Evolutionary conservation across 2,113 vertebrate genomes (phyloP).

Genomic region (Apistogramma diplotaenia): DNA sequence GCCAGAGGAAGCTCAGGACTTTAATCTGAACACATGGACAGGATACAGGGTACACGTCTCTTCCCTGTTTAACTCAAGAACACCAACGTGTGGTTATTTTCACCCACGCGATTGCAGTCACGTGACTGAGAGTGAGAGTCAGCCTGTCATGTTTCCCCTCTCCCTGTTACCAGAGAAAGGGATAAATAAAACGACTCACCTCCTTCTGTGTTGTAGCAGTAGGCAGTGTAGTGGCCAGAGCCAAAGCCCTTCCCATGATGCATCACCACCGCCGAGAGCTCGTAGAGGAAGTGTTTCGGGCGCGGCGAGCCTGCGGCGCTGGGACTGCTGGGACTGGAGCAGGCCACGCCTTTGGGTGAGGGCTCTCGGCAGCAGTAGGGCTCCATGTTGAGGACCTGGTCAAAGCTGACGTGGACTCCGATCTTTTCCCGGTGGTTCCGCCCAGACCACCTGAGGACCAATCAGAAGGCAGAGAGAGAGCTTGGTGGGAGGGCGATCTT

Average conservation of each 20-base stretch:
- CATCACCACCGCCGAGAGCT: constrained; percentile 99
- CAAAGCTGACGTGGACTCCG: constrained; percentile 95
- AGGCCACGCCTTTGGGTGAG: constrained; percentile 32
- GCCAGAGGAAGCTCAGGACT: background rate
- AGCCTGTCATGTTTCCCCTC: too few relatives aligned
- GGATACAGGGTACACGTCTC: background rate
- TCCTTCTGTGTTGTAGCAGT: constrained; percentile 99
- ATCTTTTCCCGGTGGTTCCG: constrained; percentile 99
- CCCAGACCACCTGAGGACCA: constrained; percentile 90
- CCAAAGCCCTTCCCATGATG: constrained; percentile 99
- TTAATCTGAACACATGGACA: background rate
- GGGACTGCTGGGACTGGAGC: constrained; percentile 50
- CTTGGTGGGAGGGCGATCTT: background rate
- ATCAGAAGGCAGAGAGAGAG: background rate
- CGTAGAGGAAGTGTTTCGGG: constrained; percentile 87
- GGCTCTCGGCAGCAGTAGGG: constrained; percentile 92
- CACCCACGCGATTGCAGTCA: too few relatives aligned
- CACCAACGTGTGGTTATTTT: too few relatives aligned
- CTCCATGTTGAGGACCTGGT: constrained; percentile 97
- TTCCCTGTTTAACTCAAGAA: background rate
- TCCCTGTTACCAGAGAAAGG: background rate
- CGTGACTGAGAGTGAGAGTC: too few relatives aligned
- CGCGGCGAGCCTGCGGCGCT: constrained; percentile 63
- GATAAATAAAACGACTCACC: constrained; percentile 76
- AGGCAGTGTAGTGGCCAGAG: constrained; percentile 98